Base-by-base conservation (phyloP, 2,797 vertebrate genomes). In the Phrynocephalus vlangalii region DNA sequence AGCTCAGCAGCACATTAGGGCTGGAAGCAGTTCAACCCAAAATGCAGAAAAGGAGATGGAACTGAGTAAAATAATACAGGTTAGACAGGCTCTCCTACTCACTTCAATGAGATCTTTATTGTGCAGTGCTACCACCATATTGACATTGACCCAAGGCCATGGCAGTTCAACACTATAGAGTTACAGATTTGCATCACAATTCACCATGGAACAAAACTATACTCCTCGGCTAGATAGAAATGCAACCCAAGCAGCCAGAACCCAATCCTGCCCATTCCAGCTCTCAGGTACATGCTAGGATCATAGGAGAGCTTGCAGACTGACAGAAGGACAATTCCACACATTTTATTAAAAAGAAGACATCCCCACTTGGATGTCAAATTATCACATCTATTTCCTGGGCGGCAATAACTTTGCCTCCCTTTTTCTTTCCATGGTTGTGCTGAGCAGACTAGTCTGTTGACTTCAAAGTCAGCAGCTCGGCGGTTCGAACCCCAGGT, bases 21-120 rank as follows among this genome's bases (percentile, higher is more conserved):
- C 67, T 86, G 81, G 84, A 90, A 91, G 20, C 79, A 16, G 10
- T 79, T 94, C 79, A 90, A 90, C 89, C 89, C 87, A 86, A 72
- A 85, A 91, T 0, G 13, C 66, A 63, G 76, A 76, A 88, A 63
- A 88, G 30, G 75, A 91, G 60, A 84, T 18, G 30, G 82, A 89
- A 82, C 3, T 56, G 3, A 71, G 84, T 38, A 82, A 88, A 88
- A 63, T 22, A 88, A 84, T 0, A 63, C 4, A 86, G 72, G 66
- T 33, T 85, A 88, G 79, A 56, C 48, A 84, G 75, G 30, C 68
- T 89, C 72, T 87, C 78, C 16, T 1, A 33, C n/a, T 86, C 87
- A 24, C n/a, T 80, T 90, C 87, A 87, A 82, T 9, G 84, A 75
- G 78, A 93, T 75, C 75, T 78, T 89, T 0, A 0, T 67, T 70